phyloP scores from a whole-genome alignment of 1,140 invertebrate genomes.

The Drosophila yakuba region DNA sequence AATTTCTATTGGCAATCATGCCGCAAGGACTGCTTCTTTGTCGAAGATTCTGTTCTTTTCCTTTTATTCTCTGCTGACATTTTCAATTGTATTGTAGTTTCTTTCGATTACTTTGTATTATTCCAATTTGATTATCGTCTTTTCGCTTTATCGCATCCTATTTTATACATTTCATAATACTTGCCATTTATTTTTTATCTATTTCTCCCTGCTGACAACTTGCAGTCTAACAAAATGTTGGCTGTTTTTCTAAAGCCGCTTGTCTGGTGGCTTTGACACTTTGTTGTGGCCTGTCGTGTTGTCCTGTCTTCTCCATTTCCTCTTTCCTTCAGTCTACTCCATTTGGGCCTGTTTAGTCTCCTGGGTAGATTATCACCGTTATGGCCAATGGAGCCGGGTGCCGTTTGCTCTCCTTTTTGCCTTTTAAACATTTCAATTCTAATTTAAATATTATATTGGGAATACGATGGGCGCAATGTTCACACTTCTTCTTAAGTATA shows the following conservation, averaged over 20 bases:
- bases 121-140: conserved; percentile 64
- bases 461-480: not conserved
- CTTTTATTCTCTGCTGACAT: not conserved
- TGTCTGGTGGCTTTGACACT: conserved; percentile 65
- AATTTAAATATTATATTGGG: conserved; percentile 77
- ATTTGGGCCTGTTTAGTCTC: conserved; percentile 54
- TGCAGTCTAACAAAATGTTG: conserved; percentile 55
- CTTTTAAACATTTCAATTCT: conserved; percentile 69
- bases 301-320: conserved; percentile 4
- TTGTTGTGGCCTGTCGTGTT: conserved; percentile 47
- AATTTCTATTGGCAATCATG: conserved; percentile 19
- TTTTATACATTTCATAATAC: not conserved
- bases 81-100: conserved; percentile 8
- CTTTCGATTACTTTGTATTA: conserved; percentile 38
- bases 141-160: conserved; percentile 24
- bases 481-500: conserved; percentile 2
- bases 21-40: not conserved
- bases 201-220: conserved; percentile 40
- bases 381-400: conserved; percentile 37
- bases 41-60: conserved; percentile 7
- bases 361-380: conserved; percentile 61
- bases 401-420: conserved; percentile 18
- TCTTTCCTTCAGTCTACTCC: conserved; percentile 17
- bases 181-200: conserved; percentile 52
- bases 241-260: conserved; percentile 23